Conservation (phyloP, 2,888 invertebrate species). For the Antheraea yamamai region DNA sequence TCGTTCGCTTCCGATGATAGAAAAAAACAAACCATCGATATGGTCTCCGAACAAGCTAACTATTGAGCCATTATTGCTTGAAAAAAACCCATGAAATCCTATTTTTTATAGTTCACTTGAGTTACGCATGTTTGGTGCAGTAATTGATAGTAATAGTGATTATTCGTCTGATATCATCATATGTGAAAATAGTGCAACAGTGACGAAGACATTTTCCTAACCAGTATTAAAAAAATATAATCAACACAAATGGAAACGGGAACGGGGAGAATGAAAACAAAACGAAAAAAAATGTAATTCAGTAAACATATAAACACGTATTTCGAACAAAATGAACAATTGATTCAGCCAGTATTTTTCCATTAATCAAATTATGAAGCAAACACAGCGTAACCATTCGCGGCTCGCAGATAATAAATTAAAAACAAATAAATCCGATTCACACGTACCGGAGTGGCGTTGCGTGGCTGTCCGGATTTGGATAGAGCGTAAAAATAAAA, state of each 20-base stretch:
- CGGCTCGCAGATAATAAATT: constrained; percentile 41
- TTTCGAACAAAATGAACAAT: constrained; percentile 1
- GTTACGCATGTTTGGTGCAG: too few relatives aligned
- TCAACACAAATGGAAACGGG: constrained; percentile 37
- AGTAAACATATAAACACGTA: constrained; percentile 1
- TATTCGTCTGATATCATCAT: too few relatives aligned
- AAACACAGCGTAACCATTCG: constrained; percentile 36
- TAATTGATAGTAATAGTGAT: too few relatives aligned
- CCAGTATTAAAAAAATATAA: constrained; percentile 3
- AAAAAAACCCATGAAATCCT: too few relatives aligned
- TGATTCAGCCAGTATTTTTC: constrained; percentile 33
- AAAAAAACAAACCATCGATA: too few relatives aligned
- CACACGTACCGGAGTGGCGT: constrained; percentile 22
- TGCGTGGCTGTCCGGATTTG: neutral
- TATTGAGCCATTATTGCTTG: too few relatives aligned
- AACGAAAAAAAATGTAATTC: neutral
- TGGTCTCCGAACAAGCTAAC: too few relatives aligned
- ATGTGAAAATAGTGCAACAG: neutral
- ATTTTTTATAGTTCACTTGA: too few relatives aligned
- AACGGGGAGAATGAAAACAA: neutral
- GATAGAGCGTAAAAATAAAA: neutral
- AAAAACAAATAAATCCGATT: constrained; percentile 39
- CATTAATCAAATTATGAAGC: constrained; percentile 46
- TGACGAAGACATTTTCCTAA: neutral
- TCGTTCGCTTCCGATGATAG: too few relatives aligned